These are phyloP conservation scores for Apistogramma diplotaenia DNA, from an alignment of 2,113 vertebrate genomes.

Conservation along the genomic window DNA sequence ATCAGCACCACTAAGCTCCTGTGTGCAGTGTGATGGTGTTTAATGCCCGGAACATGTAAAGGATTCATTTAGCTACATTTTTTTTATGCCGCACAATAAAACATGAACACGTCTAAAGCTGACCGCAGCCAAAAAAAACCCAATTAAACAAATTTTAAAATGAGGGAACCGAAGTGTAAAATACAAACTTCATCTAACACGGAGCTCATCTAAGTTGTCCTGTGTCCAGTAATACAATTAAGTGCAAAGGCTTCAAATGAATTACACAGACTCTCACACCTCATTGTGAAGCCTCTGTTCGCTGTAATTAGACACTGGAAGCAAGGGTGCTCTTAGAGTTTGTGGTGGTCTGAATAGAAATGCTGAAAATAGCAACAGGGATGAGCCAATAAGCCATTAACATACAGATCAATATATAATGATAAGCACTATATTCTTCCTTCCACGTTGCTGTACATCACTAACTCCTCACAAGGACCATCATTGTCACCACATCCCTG, in stretches of 20 bases:
- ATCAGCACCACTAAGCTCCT: neutral
- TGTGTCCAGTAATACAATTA: neutral
- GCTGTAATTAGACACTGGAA: slow-evolving; percentile 10
- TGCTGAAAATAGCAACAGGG: neutral
- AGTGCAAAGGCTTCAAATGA: neutral
- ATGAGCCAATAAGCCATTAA: slow-evolving; percentile 39
- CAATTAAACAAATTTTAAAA: neutral
- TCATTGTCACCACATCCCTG: neutral
- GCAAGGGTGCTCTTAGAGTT: neutral
- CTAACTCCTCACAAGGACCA: neutral
- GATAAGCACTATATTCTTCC: slow-evolving; percentile 1
- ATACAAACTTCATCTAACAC: neutral
- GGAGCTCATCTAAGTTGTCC: neutral
- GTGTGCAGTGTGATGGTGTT: neutral
- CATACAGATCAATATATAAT: slow-evolving; percentile 15
- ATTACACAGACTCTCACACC: neutral
- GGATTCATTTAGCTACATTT: too few relatives aligned
- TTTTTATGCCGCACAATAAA: neutral
- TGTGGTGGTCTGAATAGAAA: neutral
- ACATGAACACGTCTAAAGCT: accelerated
- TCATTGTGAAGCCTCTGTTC: neutral
- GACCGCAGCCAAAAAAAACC: neutral
- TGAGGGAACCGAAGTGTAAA: neutral
- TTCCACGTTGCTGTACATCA: neutral
- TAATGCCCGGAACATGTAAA: too few relatives aligned